Evolutionary conservation across 2,113 vertebrate species (phyloP), one percentile per base, ranked within the genome.

Genomic region (Poicephalus gulielmi): DNA sequence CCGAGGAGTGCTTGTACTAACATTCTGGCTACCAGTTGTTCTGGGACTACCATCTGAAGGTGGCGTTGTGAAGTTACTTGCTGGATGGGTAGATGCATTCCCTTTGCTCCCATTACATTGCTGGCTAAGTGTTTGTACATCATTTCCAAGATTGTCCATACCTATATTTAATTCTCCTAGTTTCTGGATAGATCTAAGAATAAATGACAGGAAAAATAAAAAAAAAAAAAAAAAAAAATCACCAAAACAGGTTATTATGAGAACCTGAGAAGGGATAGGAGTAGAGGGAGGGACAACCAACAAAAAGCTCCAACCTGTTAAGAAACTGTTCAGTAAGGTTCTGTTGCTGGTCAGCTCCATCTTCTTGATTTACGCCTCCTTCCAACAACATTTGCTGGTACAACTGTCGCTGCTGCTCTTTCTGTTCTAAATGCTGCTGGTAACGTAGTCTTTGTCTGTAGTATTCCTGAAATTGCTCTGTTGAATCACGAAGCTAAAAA

Each of bases 311-410:
- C 70, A 87, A 99, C 99, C 98, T 99, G 97, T 98, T 99, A 68
- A 99, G 99, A 96, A 99, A 99, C 31, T 99, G 99, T 80, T 99
- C 99, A 0, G 99, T 99, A 85, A 99, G 99, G 95, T 99, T 99
- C 95, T 99, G 98, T 28, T 98, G 99, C 79, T 98, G 98, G 35
- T 98, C 98, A 87, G 98, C 96, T 18, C 98, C 98, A 15, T 99
- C 98, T 71, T 98, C 98, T 11, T 98, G 99, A 95, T 98, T 98
- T 76, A 99, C 99, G 8, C 99, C 99, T 92, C 99, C 99, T 96
- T 99, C 99, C 46, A 99, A 96, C 83, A 99, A 95, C 99, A 99
- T 99, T 92, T 99, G 99, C 96, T 99, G 99, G 93, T 99, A 99
- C 49, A 99, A 97, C 90, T 99, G 99, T 33, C 98, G 97, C 63